A percentile compares a stretch with the other conserved stretches of the same genome.
Conservation (phyloP, 2,888 invertebrate species). For the Agrochola litura region DNA sequence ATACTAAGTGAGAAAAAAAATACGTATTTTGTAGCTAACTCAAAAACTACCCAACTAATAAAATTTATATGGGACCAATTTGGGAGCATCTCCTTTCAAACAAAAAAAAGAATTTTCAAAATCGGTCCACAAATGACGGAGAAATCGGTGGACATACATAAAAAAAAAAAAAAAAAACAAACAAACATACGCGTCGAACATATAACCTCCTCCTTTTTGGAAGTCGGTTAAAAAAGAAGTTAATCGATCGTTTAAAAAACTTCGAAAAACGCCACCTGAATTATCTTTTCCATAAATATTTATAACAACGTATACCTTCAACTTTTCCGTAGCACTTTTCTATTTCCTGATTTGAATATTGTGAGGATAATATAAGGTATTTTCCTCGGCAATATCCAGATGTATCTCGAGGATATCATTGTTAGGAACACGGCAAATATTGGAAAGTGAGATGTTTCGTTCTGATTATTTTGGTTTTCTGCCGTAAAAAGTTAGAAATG, state of each 20-base stretch:
- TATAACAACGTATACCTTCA: constrained; percentile 31
- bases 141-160: no score
- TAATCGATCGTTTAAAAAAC: neutral
- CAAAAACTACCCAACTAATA: no score
- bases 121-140: no score
- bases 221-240: no score
- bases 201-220: no score
- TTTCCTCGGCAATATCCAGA: constrained; percentile 25
- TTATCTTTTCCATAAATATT: constrained; percentile 59
- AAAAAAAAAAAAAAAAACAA: no score
- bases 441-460: neutral
- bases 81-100: no score
- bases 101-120: no score
- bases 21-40: no score
- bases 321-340: constrained; percentile 50
- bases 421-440: constrained; percentile 2
- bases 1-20: no score
- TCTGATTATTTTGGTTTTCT: neutral
- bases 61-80: no score
- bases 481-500: constrained; percentile 21
- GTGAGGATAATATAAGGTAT: constrained; percentile 42
- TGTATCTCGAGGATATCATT: constrained; percentile 7
- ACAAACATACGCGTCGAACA: no score
- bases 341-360: constrained; percentile 58
- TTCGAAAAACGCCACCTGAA: constrained; percentile 35